phyloP scores from a whole-genome alignment of 2,888 invertebrate species.

The Drosophila dives region DNA sequence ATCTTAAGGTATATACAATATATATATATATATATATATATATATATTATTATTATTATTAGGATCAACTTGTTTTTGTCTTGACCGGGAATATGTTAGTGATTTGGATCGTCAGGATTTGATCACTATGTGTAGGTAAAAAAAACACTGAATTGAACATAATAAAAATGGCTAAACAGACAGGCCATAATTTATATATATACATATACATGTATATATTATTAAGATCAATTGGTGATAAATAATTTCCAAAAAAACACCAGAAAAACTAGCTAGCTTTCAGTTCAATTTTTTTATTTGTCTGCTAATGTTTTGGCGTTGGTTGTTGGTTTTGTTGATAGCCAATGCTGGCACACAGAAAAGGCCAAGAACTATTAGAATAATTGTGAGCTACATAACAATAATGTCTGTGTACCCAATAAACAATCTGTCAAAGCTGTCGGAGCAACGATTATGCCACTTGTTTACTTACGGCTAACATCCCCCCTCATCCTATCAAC shows the following conservation, averaged over 20 bases:
- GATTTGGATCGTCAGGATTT: neutral
- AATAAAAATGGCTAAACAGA: too few species aligned
- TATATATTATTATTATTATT: neutral
- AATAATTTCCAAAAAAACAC: too few species aligned
- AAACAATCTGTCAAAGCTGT: conserved; percentile 71
- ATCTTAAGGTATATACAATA: neutral
- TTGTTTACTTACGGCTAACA: conserved; percentile 48
- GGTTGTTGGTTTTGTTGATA: neutral
- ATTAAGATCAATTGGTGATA: too few species aligned
- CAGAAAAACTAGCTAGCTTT: too few species aligned
- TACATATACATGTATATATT: too few species aligned
- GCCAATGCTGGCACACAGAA: neutral
- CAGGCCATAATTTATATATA: too few species aligned
- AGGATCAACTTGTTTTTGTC: neutral
- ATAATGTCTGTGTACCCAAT: conserved; percentile 27
- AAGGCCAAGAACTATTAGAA: conserved; percentile 14
- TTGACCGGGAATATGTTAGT: neutral
- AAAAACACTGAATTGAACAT: too few species aligned
- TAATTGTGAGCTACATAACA: neutral
- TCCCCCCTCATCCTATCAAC: too few species aligned
- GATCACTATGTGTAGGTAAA: too few species aligned
- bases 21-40: too few species aligned
- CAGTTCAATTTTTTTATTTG: too few species aligned
- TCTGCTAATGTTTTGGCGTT: too few species aligned
- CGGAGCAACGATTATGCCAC: conserved; percentile 63